These are phyloP conservation scores for Isichthys henryi DNA, from an alignment of 2,113 vertebrate genomes.

Conservation along the genomic window DNA sequence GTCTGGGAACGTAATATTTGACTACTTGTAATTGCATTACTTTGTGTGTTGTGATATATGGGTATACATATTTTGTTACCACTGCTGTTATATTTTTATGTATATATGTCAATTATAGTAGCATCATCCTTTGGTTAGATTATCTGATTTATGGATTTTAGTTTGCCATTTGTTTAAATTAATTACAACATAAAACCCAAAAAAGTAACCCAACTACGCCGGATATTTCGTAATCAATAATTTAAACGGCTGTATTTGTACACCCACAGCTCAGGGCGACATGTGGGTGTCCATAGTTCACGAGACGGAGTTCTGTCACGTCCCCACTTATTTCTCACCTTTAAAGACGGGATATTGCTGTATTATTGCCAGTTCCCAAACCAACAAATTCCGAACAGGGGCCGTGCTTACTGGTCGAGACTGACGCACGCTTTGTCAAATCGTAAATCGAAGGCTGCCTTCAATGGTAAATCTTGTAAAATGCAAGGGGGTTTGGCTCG, in stretches of 20 bases:
- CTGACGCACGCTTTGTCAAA: slow-evolving; percentile 68
- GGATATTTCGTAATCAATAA: background rate
- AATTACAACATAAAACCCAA: background rate
- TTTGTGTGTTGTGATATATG: background rate
- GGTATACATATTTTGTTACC: background rate
- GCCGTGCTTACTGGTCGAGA: slow-evolving; percentile 54
- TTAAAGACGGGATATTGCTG: slow-evolving; percentile 65
- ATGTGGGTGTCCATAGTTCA: slow-evolving; percentile 21
- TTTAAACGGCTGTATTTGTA: background rate
- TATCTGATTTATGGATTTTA: background rate
- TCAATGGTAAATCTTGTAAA: slow-evolving; percentile 66
- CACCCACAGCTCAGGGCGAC: background rate
- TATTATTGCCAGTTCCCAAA: slow-evolving; percentile 58
- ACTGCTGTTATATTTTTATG: background rate
- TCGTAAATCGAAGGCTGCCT: slow-evolving; percentile 60
- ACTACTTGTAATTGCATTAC: background rate
- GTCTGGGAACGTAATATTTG: background rate
- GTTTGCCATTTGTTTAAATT: background rate
- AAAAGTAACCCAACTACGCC: background rate
- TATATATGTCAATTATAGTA: background rate
- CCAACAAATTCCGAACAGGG: slow-evolving; percentile 52
- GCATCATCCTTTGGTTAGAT: background rate
- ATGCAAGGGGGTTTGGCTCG: slow-evolving; percentile 66
- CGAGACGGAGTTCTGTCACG: background rate
- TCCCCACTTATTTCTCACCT: slow-evolving; percentile 44